A percentile compares a stretch with the other conserved stretches of the same genome.
Conservation (phyloP, 2,888 invertebrate species). For the Pachydiplax longipennis region DNA sequence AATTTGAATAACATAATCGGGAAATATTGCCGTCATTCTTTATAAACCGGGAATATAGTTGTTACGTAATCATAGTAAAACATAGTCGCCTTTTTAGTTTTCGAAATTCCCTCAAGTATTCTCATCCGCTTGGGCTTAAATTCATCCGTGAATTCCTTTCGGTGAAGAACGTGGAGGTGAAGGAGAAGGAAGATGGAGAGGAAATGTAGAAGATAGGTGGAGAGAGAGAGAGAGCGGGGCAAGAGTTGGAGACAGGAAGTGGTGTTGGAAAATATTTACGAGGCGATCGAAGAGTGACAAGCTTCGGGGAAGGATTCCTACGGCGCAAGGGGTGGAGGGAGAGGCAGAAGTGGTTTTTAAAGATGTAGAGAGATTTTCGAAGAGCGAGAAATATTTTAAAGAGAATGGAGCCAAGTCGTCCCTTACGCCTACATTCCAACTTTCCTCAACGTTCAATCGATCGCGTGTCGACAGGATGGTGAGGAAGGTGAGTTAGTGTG, state of each 20-base stretch:
- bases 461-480: too few species aligned
- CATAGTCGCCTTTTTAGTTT: too few species aligned
- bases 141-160: too few species aligned
- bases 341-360: neutral
- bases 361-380: neutral
- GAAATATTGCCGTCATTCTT: too few species aligned
- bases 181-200: neutral
- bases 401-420: neutral
- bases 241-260: neutral
- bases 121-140: too few species aligned
- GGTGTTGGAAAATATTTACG: constrained; percentile 24
- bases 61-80: too few species aligned
- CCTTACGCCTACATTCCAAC: too few species aligned
- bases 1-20: too few species aligned
- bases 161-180: neutral
- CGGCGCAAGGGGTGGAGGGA: neutral
- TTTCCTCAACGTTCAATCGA: too few species aligned
- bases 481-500: too few species aligned
- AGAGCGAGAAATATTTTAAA: neutral
- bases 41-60: too few species aligned
- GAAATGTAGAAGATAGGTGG: neutral
- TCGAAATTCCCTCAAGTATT: too few species aligned
- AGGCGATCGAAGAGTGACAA: constrained; percentile 2
- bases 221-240: neutral
- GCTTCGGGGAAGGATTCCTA: neutral